phyloP scores from a whole-genome alignment of 1,140 invertebrate species.

The Pectinophora gossypiella region DNA sequence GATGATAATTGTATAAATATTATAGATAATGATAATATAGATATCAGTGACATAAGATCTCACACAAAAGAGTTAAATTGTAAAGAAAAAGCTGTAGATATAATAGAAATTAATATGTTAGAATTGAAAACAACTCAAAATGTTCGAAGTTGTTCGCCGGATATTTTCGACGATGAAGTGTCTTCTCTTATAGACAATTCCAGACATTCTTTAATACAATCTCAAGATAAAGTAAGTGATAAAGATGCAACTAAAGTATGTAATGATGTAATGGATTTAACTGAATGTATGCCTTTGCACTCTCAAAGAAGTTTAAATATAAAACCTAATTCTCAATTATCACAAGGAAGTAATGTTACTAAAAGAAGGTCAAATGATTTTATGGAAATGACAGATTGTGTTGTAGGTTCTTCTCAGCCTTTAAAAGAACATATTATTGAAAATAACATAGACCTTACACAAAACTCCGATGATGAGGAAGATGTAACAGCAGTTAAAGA shows the following conservation, averaged over 20 bases:
- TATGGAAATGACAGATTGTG: slow-evolving; percentile 61
- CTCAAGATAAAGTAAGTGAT: slow-evolving; percentile 4
- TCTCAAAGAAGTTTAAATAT: slow-evolving; percentile 10
- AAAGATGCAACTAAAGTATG: not conserved
- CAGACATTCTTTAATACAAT: not conserved
- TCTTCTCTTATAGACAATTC: slow-evolving; percentile 25
- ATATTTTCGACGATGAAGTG: slow-evolving; percentile 73
- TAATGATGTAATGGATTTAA: slow-evolving; percentile 48
- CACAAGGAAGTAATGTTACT: slow-evolving; percentile 27
- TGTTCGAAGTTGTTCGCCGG: slow-evolving; percentile 65
- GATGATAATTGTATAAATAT: slow-evolving; percentile 11
- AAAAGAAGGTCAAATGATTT: slow-evolving; percentile 50
- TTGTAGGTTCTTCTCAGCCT: slow-evolving; percentile 21
- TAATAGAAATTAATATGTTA: slow-evolving; percentile 21
- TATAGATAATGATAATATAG: slow-evolving; percentile 10
- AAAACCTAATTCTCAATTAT: slow-evolving; percentile 1
- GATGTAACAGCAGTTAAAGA: slow-evolving; percentile 8
- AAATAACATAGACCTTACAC: slow-evolving; percentile 26
- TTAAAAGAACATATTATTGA: slow-evolving; percentile 5
- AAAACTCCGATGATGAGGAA: slow-evolving; percentile 10
- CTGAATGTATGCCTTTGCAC: slow-evolving; percentile 33
- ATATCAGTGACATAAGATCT: too few species aligned
- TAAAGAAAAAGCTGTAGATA: slow-evolving; percentile 18
- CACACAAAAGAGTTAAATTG: not conserved
- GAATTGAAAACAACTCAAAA: not conserved